Evolutionary conservation across 1,140 invertebrate species (phyloP).

Genomic region (Acyrthosiphon pisum): DNA sequence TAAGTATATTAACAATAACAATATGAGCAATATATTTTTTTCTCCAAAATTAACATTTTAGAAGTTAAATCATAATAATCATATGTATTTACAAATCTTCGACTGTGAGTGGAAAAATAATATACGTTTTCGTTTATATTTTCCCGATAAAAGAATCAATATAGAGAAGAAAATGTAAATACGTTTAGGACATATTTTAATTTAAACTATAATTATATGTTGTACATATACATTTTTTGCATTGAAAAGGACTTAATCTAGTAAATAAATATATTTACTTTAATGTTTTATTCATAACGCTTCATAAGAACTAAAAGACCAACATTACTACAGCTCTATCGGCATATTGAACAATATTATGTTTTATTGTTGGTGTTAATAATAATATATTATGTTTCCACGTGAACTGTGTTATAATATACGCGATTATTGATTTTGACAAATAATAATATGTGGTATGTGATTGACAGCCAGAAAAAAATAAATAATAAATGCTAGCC

Average conservation of each 20-base stretch:
- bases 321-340: background rate
- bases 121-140: background rate
- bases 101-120: no score
- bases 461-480: background rate
- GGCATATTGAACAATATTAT: background rate
- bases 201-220: background rate
- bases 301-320: background rate
- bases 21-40: background rate
- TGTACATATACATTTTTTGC: background rate
- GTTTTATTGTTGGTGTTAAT: background rate
- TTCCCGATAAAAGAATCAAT: background rate
- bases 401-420: background rate
- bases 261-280: background rate
- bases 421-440: background rate
- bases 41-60: background rate
- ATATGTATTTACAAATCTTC: background rate
- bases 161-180: background rate
- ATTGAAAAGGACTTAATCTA: background rate
- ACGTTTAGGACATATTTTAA: background rate
- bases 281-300: background rate
- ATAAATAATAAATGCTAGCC: background rate
- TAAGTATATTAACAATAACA: background rate
- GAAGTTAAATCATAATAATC: background rate
- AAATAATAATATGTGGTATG: background rate
- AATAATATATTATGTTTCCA: background rate